A percentile compares a stretch with the other conserved stretches of the same genome.
These are phyloP conservation scores for Phrynosoma platyrhinos DNA, from an alignment of 2,113 vertebrate species.

Conservation along the genomic window DNA sequence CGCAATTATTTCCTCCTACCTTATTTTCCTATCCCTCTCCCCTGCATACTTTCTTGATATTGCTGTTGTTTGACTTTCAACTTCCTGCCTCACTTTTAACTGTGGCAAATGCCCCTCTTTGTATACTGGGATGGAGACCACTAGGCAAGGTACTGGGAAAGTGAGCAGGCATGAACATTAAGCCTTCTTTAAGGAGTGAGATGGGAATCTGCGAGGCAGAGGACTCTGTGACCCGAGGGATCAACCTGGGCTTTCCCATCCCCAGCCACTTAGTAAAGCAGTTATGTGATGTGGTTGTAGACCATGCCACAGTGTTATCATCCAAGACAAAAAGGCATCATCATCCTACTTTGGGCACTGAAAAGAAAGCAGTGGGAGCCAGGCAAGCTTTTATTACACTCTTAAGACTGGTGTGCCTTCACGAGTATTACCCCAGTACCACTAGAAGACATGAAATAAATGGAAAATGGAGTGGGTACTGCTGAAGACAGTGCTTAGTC, in stretches of 20 bases:
- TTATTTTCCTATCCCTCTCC: not conserved
- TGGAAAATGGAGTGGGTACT: not conserved
- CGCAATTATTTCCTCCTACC: slow-evolving; percentile 48
- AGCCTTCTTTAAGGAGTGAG: not conserved
- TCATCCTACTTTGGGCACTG: not conserved
- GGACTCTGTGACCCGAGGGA: not conserved
- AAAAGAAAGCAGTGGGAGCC: slow-evolving; percentile 50
- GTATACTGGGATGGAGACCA: not conserved
- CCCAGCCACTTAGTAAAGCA: not conserved
- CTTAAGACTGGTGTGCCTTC: slow-evolving; percentile 56
- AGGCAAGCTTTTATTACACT: slow-evolving; percentile 49
- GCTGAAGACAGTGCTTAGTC: not conserved
- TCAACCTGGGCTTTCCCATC: not conserved
- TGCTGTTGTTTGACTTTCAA: not conserved
- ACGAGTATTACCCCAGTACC: slow-evolving; percentile 32
- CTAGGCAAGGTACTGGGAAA: not conserved
- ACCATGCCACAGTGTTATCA: not conserved
- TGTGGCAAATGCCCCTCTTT: not conserved
- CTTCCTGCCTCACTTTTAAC: not conserved
- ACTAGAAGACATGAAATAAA: not conserved
- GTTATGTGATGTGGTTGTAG: not conserved
- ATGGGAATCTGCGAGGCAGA: not conserved
- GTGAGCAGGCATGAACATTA: not conserved
- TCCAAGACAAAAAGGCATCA: not conserved
- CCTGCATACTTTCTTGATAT: not conserved